Evolutionary conservation across 2,113 vertebrate species (phyloP), one percentile per base, ranked within the genome.

Genomic region (Podilymbus podiceps): DNA sequence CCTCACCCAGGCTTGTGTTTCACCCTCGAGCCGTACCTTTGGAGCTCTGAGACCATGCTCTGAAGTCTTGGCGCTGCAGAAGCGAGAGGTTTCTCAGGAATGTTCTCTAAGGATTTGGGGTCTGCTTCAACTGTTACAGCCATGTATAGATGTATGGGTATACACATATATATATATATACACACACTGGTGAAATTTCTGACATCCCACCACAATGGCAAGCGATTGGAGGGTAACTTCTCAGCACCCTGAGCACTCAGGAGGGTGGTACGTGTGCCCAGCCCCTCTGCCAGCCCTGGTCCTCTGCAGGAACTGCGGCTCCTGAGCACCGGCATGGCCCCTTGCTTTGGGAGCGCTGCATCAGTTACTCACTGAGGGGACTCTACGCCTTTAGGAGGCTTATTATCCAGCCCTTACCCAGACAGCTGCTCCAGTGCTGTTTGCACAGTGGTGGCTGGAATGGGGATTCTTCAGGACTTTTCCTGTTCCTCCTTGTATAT

Each of bases 1-100:
- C 95, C 80, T 80, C 6, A 2, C 72, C 58, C 67, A 14, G 93
- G 95, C 90, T 97, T 95, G 67, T 93, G 92, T 97, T 97, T 96
- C 95, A 93, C 78, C 59, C 90, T 94, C 11, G 5, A 79, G 95
- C 93, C 0, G 22, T 96, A 95, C 95, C 95, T 96, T 93, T 50
- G 85, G 90, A 77, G 87, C 71, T 87, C 69, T 46, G 81, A 82
- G n/a, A 85, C 89, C 89, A 30, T 88, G 85, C 79, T 74, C 92
- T 33, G 88, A 88, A 94, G 85, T 95, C 90, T 95, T 96, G 94
- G 95, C 81, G 0, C 89, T 58, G 91, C 82, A 94, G 63, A 91
- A 88, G 80, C 0, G 0, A 95, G 92, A 93, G 75, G 50, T 95
- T 93, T 95, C 88, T 88, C 95, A 90, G 90, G 91, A 96, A 96